Evolutionary conservation across 1,140 invertebrate species (phyloP), one percentile per base, ranked within the genome.

Genomic region (Zaprionus davidi): DNA sequence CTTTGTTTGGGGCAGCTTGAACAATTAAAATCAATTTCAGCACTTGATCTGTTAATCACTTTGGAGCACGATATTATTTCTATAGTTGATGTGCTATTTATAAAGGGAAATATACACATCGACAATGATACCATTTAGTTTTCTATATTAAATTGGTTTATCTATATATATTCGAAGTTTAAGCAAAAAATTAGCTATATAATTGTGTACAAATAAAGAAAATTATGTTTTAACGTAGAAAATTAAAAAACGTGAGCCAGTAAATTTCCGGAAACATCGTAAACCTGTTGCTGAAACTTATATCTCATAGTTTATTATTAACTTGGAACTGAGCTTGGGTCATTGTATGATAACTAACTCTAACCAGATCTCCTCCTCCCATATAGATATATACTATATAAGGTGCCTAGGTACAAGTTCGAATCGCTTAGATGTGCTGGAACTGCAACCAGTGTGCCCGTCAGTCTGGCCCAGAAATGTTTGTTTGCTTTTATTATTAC

Each of bases 401-500:
- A 34, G 31, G 31, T 34, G 31, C 31, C 9, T 36, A 74, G 55
- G 17, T 57, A 59, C 41, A 69, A 53, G 28, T 51, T 36, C 12
- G 26, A 57, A 56, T 57, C 44, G 24, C 6, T 5, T 12, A 26
- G 9, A 7, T 3, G 41, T 17, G 41, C n/a, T 56, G 24, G 11
- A 57, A 58, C 11, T 76, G 69, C 9, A 57, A 76, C 74, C 74
- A 76, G 57, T 76, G 74, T 76, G 60, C 56, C 31, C 34, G 15
- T 24, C 56, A 44, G 41, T 38, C 22, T 68, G 65, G 49, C 72
- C 72, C 67, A 71, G 64, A 51, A 71, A 76, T 65, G 34, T 65
- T 71, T 46, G 38, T 72, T 58, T 81, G 44, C 26, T 36, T 64
- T 57, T 65, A 24, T 83, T 88, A 78, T 81, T 87, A 70, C 70